Evolutionary conservation across 1,140 invertebrate genomes (phyloP).

Genomic region (Cheumatopsyche charites): DNA sequence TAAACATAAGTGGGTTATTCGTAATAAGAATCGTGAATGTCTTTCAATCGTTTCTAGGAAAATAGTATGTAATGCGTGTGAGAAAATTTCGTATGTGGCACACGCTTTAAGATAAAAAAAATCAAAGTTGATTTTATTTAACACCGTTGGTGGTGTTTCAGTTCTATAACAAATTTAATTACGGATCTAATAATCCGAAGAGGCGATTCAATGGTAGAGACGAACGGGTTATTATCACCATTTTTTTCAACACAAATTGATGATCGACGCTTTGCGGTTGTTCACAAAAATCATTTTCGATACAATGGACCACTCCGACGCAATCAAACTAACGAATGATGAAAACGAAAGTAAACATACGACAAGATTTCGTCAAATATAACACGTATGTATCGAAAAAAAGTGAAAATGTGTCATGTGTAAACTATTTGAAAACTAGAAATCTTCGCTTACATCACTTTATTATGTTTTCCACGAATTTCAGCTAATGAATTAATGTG

Average conservation of each 20-base stretch:
- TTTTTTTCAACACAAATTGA: slow-evolving; percentile 7
- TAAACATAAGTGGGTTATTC: slow-evolving; percentile 2
- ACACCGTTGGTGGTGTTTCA: slow-evolving; percentile 22
- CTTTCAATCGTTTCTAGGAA: slow-evolving; percentile 6
- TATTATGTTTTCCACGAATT: no score
- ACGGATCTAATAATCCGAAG: slow-evolving; percentile 11
- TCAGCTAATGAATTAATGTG: no score
- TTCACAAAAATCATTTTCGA: slow-evolving; percentile 12
- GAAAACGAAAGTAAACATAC: slow-evolving; percentile 20
- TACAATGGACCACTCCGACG: no score
- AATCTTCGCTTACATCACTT: slow-evolving; percentile 5
- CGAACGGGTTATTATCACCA: slow-evolving; percentile 6
- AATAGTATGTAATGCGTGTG: slow-evolving; percentile 10
- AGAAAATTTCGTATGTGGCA: not conserved
- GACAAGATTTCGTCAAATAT: slow-evolving; percentile 6
- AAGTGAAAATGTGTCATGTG: slow-evolving; percentile 14
- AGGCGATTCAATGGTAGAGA: slow-evolving; percentile 1
- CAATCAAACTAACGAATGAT: no score
- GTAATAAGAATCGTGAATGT: slow-evolving; percentile 19
- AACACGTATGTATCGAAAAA: slow-evolving; percentile 2
- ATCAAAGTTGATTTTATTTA: not conserved
- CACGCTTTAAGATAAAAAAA: not conserved
- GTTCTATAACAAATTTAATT: slow-evolving; percentile 11
- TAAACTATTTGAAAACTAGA: slow-evolving; percentile 1
- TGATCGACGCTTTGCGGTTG: slow-evolving; percentile 12